A percentile compares a stretch with the other conserved stretches of the same genome.
Evolutionary conservation across 2,113 vertebrate genomes (phyloP).

Genomic region (Amazona guildingii): DNA sequence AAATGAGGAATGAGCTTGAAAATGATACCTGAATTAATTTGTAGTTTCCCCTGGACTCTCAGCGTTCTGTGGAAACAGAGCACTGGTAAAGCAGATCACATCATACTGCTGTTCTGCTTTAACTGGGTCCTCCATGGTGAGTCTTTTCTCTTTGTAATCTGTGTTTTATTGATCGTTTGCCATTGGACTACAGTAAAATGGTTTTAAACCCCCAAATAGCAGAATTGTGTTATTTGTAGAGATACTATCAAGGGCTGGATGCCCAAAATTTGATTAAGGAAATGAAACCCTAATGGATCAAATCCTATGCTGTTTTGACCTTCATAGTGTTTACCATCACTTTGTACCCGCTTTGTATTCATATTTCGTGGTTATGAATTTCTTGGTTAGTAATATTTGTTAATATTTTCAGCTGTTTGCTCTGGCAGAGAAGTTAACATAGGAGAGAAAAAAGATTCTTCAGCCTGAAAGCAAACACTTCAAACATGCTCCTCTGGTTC

Average conservation of each 20-base stretch:
- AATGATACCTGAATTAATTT: conserved; percentile 1
- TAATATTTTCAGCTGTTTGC: not conserved
- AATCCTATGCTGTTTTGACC: not conserved
- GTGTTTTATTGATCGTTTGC: not conserved
- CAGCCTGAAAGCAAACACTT: not conserved
- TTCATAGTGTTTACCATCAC: not conserved
- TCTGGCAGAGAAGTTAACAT: not conserved
- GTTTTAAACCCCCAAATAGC: not conserved
- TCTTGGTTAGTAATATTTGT: not conserved
- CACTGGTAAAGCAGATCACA: not conserved
- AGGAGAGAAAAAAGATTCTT: not conserved
- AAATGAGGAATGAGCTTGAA: not conserved
- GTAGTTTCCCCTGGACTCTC: not conserved
- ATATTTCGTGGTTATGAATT: not conserved
- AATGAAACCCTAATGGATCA: not conserved
- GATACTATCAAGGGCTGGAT: not conserved
- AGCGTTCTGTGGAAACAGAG: not conserved
- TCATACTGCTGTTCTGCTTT: not conserved
- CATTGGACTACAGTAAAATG: not conserved
- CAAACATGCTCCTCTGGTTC: not conserved
- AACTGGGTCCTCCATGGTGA: not conserved
- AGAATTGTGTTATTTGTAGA: not conserved
- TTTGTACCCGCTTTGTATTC: not conserved
- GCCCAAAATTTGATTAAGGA: not conserved
- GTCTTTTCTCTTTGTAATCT: not conserved